Percentiles rank a stretch among this genome's conserved stretches.
Conservation (phyloP, 1,140 invertebrate species). For the Leptopilina boulardi region DNA sequence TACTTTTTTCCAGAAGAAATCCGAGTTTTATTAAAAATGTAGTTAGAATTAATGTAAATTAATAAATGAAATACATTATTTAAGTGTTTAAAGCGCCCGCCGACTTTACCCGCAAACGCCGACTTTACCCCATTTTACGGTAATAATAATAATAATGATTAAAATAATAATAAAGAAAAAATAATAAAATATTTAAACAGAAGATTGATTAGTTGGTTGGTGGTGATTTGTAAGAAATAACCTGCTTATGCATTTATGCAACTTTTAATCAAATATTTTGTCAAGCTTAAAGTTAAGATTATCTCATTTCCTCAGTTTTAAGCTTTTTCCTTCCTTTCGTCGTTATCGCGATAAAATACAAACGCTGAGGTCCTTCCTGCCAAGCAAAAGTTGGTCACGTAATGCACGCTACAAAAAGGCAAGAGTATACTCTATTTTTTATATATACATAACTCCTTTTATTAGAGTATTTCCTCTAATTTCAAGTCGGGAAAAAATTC, state of each 20-base stretch:
- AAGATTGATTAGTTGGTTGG: not conserved
- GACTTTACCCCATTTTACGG: too few relatives aligned
- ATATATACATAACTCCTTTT: not conserved
- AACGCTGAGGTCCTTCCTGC: conserved; percentile 9
- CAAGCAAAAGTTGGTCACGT: conserved; percentile 3
- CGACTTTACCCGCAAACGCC: too few relatives aligned
- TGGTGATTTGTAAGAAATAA: not conserved
- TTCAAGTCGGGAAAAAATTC: too few relatives aligned
- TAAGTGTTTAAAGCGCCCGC: too few relatives aligned
- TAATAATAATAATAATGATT: too few relatives aligned
- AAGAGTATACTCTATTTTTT: not conserved
- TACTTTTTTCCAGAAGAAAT: too few relatives aligned
- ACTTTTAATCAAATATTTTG: conserved; percentile 2
- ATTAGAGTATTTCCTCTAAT: not conserved
- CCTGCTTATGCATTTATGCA: not conserved
- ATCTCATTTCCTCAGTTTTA: conserved; percentile 24
- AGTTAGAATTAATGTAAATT: too few relatives aligned
- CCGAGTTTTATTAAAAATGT: too few relatives aligned
- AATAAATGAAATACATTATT: too few relatives aligned
- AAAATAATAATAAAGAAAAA: too few relatives aligned
- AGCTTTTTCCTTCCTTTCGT: not conserved
- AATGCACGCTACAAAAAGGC: not conserved
- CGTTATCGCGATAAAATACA: conserved; percentile 14
- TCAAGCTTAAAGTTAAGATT: conserved; percentile 9
- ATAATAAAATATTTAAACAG: not conserved